phyloP scores from a whole-genome alignment of 2,888 invertebrate species.

The Sphaerophoria rueppellii region DNA sequence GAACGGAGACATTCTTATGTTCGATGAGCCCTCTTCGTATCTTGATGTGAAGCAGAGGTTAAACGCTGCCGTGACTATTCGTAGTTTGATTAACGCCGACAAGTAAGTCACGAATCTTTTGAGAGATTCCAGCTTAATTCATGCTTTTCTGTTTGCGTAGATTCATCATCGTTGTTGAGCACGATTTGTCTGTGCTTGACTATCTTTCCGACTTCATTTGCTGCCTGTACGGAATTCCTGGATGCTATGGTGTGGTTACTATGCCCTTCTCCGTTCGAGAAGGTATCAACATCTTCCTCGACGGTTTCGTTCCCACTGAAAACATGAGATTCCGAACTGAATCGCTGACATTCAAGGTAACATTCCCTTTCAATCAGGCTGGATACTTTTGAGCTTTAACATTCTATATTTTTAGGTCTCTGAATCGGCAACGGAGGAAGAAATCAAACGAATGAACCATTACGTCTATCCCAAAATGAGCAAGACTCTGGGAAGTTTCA shows the following conservation, averaged over 20 bases:
- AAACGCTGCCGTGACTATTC: constrained; percentile 97
- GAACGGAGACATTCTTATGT: constrained; percentile 99
- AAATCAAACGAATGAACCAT: constrained; percentile 97
- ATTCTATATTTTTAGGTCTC: constrained; percentile 85
- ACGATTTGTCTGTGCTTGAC: constrained; percentile 99
- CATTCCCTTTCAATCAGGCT: background rate
- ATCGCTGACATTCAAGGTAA: constrained; percentile 94
- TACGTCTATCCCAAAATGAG: constrained; percentile 97
- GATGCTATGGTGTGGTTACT: constrained; percentile 99
- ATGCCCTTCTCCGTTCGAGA: constrained; percentile 99
- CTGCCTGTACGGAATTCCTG: constrained; percentile 98
- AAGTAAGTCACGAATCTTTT: constrained; percentile 85
- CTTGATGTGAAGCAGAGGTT: constrained; percentile 99
- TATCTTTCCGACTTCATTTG: constrained; percentile 99
- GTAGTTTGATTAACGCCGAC: constrained; percentile 94
- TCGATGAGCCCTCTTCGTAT: constrained; percentile 99
- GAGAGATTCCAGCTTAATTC: background rate
- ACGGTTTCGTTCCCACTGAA: constrained; percentile 99
- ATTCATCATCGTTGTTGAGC: constrained; percentile 99
- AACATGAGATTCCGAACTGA: constrained; percentile 99
- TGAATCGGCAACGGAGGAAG: constrained; percentile 98
- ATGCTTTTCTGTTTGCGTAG: constrained; percentile 82
- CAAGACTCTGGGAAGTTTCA: constrained; percentile 90
- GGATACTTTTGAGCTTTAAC: background rate
- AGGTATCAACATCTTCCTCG: constrained; percentile 99